Evolutionary conservation across 1,140 invertebrate genomes (phyloP).

Genomic region (Melitaea cinxia): DNA sequence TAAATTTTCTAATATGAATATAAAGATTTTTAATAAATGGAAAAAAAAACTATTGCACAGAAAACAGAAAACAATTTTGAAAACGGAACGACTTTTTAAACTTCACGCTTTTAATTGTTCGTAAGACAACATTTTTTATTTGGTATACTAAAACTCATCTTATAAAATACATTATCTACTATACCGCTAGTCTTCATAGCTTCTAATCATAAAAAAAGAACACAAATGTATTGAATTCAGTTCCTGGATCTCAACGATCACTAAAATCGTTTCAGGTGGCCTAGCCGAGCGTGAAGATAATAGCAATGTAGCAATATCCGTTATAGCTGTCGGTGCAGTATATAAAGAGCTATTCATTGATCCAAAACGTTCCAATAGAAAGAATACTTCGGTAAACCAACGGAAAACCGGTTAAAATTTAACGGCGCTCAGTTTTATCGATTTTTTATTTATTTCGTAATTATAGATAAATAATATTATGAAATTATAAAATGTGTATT

Average conservation of each 20-base stretch:
- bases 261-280: slow-evolving; percentile 12
- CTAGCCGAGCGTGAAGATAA: slow-evolving; percentile 24
- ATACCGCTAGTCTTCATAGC: too few relatives aligned
- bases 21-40: too few relatives aligned
- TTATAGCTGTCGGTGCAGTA: slow-evolving; percentile 16
- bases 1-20: too few relatives aligned
- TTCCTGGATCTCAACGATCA: slow-evolving; percentile 3
- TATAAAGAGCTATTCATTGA: slow-evolving; percentile 1
- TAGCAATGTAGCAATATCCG: slow-evolving; percentile 22
- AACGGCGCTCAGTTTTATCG: not conserved
- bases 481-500: too few relatives aligned
- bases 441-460: not conserved
- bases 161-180: too few relatives aligned
- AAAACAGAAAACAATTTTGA: too few relatives aligned
- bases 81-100: too few relatives aligned
- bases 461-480: not conserved
- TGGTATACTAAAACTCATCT: too few relatives aligned
- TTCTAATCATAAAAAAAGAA: not conserved
- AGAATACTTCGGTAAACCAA: not conserved
- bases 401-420: not conserved
- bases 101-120: too few relatives aligned
- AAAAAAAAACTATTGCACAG: too few relatives aligned
- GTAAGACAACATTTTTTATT: too few relatives aligned
- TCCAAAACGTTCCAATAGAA: not conserved
- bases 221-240: slow-evolving; percentile 1